Base-by-base conservation (phyloP, 2,113 vertebrate species). In the Gallinago jamesoni region DNA sequence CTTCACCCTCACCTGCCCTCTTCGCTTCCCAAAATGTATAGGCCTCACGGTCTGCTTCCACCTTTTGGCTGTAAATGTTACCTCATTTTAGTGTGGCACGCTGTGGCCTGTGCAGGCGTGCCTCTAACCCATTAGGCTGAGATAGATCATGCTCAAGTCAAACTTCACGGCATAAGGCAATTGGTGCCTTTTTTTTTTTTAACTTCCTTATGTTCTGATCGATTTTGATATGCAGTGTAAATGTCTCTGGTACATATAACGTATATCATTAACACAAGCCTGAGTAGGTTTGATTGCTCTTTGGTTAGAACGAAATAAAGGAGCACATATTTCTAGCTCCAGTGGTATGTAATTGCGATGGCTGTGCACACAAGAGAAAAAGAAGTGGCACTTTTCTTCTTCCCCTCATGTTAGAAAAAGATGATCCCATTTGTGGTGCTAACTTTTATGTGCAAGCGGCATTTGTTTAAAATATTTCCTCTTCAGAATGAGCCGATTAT, bases 381-480 rank as follows among this genome's bases (percentile, higher is more conserved):
- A 56, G 39, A 79, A 57, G 74, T 0, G 4, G 2, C 33, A 33
- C 25, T 55, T 94, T 84, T 63, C 77, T 53, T 86, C 89, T 83
- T 13, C 68, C 59, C 82, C 22, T 73, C 52, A 12, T 14, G 59
- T 90, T 74, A 37, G 77, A 27, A 57, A 50, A 97, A 86, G 14
- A 16, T 7, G 70, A 59, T 85, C 74, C 77, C 17, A 9, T 57
- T 83, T 72, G 66, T 67, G 48, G 30, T 31, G 20, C 48, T 55
- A 76, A 59, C 25, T 67, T 96, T 27, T 59, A n/a, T 72, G n/a
- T 28, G 47, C 37, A 60, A 82, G 56, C 14, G 50, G 19, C 56
- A 52, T 96, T 96, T 94, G 16, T 95, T 72, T 68, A 48, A 94
- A 93, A 59, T 92, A 31, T 67, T 74, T 96, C 73, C 43, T 95